These are phyloP conservation scores for Triplophysa rosa DNA, from an alignment of 2,113 vertebrate species.

Conservation along the genomic window DNA sequence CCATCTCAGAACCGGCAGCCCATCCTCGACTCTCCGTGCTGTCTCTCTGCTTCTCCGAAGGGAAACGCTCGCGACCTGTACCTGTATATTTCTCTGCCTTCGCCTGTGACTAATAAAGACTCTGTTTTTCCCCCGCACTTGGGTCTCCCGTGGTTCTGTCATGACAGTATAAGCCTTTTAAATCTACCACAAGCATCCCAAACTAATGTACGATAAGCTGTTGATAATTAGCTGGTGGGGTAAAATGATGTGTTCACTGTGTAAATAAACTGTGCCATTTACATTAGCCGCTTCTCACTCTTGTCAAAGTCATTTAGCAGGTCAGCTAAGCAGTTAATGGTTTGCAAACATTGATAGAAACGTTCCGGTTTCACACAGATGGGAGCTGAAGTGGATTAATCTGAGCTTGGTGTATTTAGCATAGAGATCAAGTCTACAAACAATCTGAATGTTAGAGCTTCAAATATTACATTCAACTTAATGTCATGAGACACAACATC, in stretches of 20 bases:
- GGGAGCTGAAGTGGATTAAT: slow-evolving; percentile 32
- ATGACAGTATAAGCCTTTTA: slow-evolving; percentile 26
- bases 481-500: not conserved
- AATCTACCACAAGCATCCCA: slow-evolving; percentile 34
- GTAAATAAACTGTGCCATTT: slow-evolving; percentile 43
- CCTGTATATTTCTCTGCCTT: too few species aligned
- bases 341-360: slow-evolving; percentile 43
- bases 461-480: not conserved
- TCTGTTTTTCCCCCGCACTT: too few species aligned
- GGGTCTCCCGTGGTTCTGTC: too few species aligned
- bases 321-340: slow-evolving; percentile 51
- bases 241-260: slow-evolving; percentile 41
- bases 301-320: slow-evolving; percentile 46
- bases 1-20: too few species aligned
- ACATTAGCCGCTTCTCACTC: slow-evolving; percentile 41
- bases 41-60: too few species aligned
- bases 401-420: slow-evolving; percentile 8
- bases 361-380: slow-evolving; percentile 1
- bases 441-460: not conserved
- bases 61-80: too few species aligned
- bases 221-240: slow-evolving; percentile 40
- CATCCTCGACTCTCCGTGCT: too few species aligned
- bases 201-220: slow-evolving; percentile 27
- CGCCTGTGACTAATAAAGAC: too few species aligned
- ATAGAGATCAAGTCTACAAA: slow-evolving; percentile 8